Conservation (phyloP, 2,113 vertebrate genomes). For the Phodopus roborovskii region DNA sequence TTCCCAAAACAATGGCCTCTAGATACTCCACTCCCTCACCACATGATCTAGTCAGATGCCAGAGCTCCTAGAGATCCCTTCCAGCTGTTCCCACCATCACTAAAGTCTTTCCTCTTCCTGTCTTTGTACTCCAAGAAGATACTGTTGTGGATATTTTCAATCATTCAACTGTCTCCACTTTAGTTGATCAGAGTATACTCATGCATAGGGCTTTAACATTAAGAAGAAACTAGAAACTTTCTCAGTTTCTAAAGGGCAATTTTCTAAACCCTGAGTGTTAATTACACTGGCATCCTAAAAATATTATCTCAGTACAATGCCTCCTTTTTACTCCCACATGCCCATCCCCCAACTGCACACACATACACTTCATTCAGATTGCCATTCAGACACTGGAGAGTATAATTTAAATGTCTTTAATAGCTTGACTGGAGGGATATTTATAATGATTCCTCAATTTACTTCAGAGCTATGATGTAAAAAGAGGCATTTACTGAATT, state of each 20-base stretch:
- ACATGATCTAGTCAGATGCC: not conserved
- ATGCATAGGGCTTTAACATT: not conserved
- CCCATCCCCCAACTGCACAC: constrained; percentile 27
- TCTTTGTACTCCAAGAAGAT: not conserved
- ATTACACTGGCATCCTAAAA: constrained; percentile 72
- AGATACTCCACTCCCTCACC: not conserved
- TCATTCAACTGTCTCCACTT: constrained; percentile 17
- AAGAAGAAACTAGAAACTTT: constrained; percentile 46
- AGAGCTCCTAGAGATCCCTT: not conserved
- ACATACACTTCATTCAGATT: constrained; percentile 47
- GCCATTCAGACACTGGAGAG: constrained; percentile 42
- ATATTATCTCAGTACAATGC: constrained; percentile 70
- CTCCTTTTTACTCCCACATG: constrained; percentile 57
- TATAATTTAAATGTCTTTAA: constrained; percentile 72
- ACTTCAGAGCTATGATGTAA: constrained; percentile 58
- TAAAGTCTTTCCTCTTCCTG: not conserved
- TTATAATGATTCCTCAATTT: constrained; percentile 60
- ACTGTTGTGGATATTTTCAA: not conserved
- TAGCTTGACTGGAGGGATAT: constrained; percentile 54
- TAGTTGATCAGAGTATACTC: not conserved
- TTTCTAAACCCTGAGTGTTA: constrained; percentile 64
- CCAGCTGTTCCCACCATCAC: not conserved
- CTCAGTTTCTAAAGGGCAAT: constrained; percentile 65
- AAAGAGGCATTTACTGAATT: constrained; percentile 39
- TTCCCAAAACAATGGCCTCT: not conserved